Conservation (phyloP, 64 coral and sea anemone species). For the Stichodactyla mertensii region DNA sequence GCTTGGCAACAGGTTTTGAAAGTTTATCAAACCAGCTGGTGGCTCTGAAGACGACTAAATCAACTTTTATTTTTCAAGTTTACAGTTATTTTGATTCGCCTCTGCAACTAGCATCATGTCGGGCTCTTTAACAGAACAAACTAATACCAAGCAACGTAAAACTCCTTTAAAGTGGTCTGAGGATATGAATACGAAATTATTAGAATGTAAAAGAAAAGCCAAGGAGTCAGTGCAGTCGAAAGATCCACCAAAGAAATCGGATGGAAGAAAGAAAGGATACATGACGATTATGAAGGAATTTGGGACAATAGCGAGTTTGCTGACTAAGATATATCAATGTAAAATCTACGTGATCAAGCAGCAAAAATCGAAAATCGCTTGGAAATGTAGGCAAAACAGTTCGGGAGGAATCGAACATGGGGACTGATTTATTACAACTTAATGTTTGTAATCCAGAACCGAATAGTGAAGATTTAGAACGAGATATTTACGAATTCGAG, state of each 20-base stretch:
- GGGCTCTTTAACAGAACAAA: neutral
- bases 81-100: neutral
- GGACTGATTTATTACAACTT: conserved; percentile 23
- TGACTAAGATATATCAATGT: conserved; percentile 31
- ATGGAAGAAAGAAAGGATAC: conserved; percentile 18
- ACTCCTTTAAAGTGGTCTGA: neutral
- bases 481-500: neutral
- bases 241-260: conserved; percentile 20
- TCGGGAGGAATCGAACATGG: conserved; percentile 11
- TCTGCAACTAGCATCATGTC: too few species aligned
- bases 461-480: neutral
- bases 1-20: conserved; percentile 38
- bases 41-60: conserved; percentile 21
- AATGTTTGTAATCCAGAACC: conserved; percentile 11
- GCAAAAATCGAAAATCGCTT: conserved; percentile 10
- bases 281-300: conserved; percentile 21
- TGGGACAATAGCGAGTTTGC: conserved; percentile 27
- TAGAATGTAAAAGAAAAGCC: neutral
- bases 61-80: conserved; percentile 11
- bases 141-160: neutral
- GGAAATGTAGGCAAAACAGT: conserved; percentile 34
- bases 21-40: conserved; percentile 10
- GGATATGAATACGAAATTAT: neutral
- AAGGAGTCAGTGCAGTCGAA: conserved; percentile 21
- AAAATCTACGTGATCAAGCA: conserved; percentile 38